A percentile compares a stretch with the other conserved stretches of the same genome.
These are phyloP conservation scores for Clarias laeviceps DNA, from an alignment of 2,797 vertebrate species.

Conservation along the genomic window DNA sequence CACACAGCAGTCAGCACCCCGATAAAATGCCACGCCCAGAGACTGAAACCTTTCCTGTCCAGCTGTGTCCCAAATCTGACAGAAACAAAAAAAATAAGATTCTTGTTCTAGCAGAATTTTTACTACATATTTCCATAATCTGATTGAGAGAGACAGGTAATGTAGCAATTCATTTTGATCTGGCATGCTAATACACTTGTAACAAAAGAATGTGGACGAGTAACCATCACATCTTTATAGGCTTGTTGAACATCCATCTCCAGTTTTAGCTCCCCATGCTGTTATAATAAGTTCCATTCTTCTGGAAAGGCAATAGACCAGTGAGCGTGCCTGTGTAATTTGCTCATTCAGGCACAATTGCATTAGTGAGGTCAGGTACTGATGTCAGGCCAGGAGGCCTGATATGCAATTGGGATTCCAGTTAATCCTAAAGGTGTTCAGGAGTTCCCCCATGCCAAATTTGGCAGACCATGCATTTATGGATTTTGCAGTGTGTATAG, in stretches of 20 bases:
- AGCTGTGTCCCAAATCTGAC: constrained; percentile 67
- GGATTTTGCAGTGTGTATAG: background rate
- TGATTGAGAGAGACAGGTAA: background rate
- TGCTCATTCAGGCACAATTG: background rate
- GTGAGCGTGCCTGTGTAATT: background rate
- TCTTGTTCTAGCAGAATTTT: background rate
- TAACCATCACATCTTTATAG: background rate
- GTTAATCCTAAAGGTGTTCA: background rate
- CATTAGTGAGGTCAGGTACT: background rate
- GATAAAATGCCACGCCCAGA: constrained; percentile 66
- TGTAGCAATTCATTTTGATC: background rate
- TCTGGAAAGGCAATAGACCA: background rate
- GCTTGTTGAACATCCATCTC: background rate
- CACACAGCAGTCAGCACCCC: constrained; percentile 67
- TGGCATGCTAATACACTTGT: background rate
- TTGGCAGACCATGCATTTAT: background rate
- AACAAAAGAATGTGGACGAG: background rate
- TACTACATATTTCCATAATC: background rate
- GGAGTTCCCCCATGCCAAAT: background rate
- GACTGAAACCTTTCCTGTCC: constrained; percentile 69
- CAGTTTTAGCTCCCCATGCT: background rate
- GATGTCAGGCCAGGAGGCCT: background rate
- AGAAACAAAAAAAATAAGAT: background rate
- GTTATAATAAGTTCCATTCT: background rate
- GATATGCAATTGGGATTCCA: background rate